phyloP scores from a whole-genome alignment of 2,888 invertebrate species.

The Drosophila mimetica region DNA sequence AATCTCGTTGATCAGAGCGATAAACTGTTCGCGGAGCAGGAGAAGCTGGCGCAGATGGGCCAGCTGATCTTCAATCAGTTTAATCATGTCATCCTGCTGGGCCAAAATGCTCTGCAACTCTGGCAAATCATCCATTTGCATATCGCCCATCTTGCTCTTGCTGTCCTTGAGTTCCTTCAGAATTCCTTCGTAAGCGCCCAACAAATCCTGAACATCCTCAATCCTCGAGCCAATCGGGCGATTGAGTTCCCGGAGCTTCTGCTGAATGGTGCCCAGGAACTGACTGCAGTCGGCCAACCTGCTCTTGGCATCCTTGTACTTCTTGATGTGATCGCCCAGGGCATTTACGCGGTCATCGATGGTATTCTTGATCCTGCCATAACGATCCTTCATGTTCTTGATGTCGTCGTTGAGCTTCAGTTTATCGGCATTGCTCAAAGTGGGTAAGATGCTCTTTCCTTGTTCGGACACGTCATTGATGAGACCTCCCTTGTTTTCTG shows the following conservation, averaged over 20 bases:
- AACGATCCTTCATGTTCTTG: constrained; percentile 91
- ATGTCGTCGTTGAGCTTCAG: constrained; percentile 92
- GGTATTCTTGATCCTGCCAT: constrained; percentile 89
- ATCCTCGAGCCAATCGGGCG: constrained; percentile 94
- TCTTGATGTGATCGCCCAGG: constrained; percentile 91
- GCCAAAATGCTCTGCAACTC: constrained; percentile 91
- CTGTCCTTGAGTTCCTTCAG: constrained; percentile 91
- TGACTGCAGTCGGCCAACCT: constrained; percentile 92
- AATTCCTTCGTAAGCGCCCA: constrained; percentile 91
- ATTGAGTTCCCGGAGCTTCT: constrained; percentile 91
- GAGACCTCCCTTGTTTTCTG: constrained; percentile 88
- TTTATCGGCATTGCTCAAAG: constrained; percentile 93
- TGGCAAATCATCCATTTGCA: constrained; percentile 90
- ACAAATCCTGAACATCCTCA: constrained; percentile 94
- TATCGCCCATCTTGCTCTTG: constrained; percentile 90
- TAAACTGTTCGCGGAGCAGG: constrained; percentile 93
- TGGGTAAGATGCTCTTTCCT: constrained; percentile 91
- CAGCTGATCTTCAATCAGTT: constrained; percentile 93
- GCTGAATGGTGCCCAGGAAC: constrained; percentile 92
- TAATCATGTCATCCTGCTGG: constrained; percentile 94
- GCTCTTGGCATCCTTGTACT: constrained; percentile 92
- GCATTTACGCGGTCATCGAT: constrained; percentile 91
- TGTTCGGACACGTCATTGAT: constrained; percentile 91
- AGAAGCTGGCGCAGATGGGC: constrained; percentile 91
- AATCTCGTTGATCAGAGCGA: constrained; percentile 93